A percentile compares a stretch with the other conserved stretches of the same genome.
Evolutionary conservation across 2,113 vertebrate genomes (phyloP).

Genomic region (Lagopus muta): DNA sequence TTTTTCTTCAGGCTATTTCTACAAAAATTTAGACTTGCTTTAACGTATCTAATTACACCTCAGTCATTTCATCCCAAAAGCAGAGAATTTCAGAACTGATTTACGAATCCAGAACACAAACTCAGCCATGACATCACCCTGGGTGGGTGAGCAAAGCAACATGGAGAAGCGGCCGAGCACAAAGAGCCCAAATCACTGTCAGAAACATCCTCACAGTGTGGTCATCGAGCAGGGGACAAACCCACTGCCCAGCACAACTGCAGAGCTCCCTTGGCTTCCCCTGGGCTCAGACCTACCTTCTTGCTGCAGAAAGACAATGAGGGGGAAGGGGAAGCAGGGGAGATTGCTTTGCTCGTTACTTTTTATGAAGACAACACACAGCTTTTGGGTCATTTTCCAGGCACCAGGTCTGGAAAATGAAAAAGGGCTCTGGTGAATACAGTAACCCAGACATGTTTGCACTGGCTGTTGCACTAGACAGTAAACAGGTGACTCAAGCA

Average conservation of each 20-base stretch:
- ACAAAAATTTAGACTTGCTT: not conserved
- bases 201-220: not conserved
- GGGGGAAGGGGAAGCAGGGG: not conserved
- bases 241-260: not conserved
- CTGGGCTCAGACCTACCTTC: not conserved
- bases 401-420: conserved; percentile 49
- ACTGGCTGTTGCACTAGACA: conserved; percentile 69
- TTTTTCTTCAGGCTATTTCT: not conserved
- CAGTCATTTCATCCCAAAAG: not conserved
- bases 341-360: conserved; percentile 28
- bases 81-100: rapidly evolving
- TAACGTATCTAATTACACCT: not conserved
- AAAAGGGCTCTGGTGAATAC: conserved; percentile 53
- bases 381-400: conserved; percentile 65
- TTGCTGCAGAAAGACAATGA: not conserved
- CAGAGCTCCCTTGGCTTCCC: not conserved
- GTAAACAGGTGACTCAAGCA: conserved; percentile 68
- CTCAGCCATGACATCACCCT: not conserved
- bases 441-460: conserved; percentile 61
- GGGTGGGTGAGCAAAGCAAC: not conserved
- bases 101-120: not conserved
- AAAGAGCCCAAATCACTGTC: not conserved
- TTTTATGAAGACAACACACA: conserved; percentile 43
- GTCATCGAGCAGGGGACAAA: not conserved
- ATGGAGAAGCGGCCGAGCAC: not conserved